Evolutionary conservation across 2,113 vertebrate species (phyloP).

Genomic region (Monarcha castaneiventris): DNA sequence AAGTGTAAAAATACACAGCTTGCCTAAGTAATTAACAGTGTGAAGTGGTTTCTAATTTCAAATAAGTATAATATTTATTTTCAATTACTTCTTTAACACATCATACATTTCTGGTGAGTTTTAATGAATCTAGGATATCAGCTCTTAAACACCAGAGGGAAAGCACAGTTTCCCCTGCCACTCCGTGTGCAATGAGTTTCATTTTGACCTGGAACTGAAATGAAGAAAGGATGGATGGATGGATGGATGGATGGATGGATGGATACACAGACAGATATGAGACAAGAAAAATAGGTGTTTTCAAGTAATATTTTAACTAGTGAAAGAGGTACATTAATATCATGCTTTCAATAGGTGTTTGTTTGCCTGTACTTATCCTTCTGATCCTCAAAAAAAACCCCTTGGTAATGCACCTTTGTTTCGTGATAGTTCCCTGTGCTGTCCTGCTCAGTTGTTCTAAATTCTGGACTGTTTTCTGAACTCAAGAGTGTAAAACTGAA

Average conservation of each 20-base stretch:
- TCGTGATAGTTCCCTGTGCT: background rate
- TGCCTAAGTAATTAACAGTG: constrained; percentile 40
- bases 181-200: background rate
- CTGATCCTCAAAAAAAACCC: background rate
- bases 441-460: background rate
- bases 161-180: background rate
- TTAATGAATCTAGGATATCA: background rate
- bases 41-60: constrained; percentile 56
- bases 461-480: background rate
- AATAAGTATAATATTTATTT: constrained; percentile 52
- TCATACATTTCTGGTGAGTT: background rate
- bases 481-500: background rate
- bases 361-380: background rate
- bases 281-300: background rate
- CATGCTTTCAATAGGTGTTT: background rate
- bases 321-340: background rate
- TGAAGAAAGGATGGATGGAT: too few species aligned
- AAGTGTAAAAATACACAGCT: constrained; percentile 36
- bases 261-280: background rate
- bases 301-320: background rate
- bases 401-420: background rate
- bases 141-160: background rate
- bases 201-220: background rate
- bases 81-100: constrained; percentile 4
- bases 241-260: background rate